Percentiles rank a stretch among this genome's conserved stretches.
Evolutionary conservation across 2,797 vertebrate genomes (phyloP).

Genomic region (Pygocentrus nattereri): DNA sequence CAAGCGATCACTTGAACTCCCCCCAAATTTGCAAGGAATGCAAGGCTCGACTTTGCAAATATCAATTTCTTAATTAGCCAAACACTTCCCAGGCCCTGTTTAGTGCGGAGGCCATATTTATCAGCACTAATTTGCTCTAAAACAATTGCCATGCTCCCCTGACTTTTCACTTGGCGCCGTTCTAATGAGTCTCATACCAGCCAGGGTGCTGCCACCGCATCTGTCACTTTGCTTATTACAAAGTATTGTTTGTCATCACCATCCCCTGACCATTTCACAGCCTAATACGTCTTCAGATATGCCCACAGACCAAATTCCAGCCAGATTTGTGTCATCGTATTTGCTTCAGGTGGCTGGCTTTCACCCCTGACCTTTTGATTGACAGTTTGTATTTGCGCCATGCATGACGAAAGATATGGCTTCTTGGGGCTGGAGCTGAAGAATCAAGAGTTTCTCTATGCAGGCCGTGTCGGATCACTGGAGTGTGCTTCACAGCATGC

Average conservation of each 20-base stretch:
- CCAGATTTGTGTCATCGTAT: constrained; percentile 27
- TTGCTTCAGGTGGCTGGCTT: constrained; percentile 36
- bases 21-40: constrained; percentile 26
- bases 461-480: constrained; percentile 31
- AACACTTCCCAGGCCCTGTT: constrained; percentile 24
- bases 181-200: constrained; percentile 19
- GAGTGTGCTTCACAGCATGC: constrained; percentile 30
- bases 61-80: constrained; percentile 53
- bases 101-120: constrained; percentile 27
- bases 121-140: constrained; percentile 40
- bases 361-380: constrained; percentile 22
- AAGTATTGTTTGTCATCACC: constrained; percentile 22
- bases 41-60: constrained; percentile 37
- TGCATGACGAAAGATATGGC: background rate
- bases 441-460: background rate
- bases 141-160: constrained; percentile 37
- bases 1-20: constrained; percentile 46
- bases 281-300: background rate
- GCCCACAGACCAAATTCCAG: background rate
- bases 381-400: constrained; percentile 6
- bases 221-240: constrained; percentile 15
- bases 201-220: constrained; percentile 25
- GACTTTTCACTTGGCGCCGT: constrained; percentile 11
- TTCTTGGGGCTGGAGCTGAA: background rate
- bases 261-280: background rate